A percentile compares a stretch with the other conserved stretches of the same genome.
Evolutionary conservation across 2,888 invertebrate species (phyloP).

Genomic region (Rhagonycha lutea): DNA sequence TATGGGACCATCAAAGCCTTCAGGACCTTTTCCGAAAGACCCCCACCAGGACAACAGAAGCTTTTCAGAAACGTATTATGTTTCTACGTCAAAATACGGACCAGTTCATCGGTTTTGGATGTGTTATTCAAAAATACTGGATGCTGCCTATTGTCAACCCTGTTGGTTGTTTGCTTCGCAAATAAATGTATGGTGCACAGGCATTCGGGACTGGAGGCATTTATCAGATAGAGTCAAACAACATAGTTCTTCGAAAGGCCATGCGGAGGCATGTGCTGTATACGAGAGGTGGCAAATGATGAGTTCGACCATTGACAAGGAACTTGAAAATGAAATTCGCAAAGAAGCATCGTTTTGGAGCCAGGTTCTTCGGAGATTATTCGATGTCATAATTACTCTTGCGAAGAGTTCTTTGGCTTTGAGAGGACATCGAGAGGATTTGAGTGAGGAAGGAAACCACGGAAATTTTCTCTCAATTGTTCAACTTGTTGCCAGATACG

Average conservation of each 20-base stretch:
- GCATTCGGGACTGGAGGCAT: constrained; percentile 15
- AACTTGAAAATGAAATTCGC: constrained; percentile 22
- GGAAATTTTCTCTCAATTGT: constrained; percentile 38
- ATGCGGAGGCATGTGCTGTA: constrained; percentile 29
- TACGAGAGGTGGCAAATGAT: constrained; percentile 34
- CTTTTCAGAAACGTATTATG: not conserved
- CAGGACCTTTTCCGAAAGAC: constrained; percentile 6
- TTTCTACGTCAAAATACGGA: not conserved
- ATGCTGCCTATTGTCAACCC: constrained; percentile 24
- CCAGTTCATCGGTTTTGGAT: constrained; percentile 6
- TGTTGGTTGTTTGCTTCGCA: constrained; percentile 25
- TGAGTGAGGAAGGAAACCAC: constrained; percentile 19
- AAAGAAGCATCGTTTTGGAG: constrained; percentile 30
- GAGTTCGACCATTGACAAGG: constrained; percentile 30
- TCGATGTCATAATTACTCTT: constrained; percentile 26
- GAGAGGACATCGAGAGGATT: constrained; percentile 25
- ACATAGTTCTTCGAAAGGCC: constrained; percentile 5
- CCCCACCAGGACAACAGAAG: not conserved
- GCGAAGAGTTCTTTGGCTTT: constrained; percentile 30
- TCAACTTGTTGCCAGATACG: constrained; percentile 36
- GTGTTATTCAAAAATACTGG: constrained; percentile 23
- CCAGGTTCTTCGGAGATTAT: constrained; percentile 25
- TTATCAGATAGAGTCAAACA: constrained; percentile 13
- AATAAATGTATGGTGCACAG: not conserved
- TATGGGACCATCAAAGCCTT: no score